Evolutionary conservation across 1,140 invertebrate species (phyloP), one percentile per base, ranked within the genome.

Genomic region (Vollenhovia emeryi): DNA sequence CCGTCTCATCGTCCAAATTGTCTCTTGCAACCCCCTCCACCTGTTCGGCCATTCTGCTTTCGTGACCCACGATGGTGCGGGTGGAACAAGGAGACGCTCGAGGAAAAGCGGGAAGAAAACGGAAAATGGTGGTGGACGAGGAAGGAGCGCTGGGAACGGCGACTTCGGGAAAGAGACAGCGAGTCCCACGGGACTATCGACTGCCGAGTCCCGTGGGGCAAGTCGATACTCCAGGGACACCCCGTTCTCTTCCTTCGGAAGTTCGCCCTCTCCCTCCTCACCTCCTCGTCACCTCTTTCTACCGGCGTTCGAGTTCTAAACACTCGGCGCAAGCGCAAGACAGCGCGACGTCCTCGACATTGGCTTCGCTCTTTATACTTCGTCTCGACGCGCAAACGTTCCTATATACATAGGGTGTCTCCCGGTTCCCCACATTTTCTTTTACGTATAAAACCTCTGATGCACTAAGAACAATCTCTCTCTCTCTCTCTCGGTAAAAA

Each of bases 171-270:
- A 89, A 89, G 91, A 92, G 90, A 92, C 57, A 78, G 85, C 79
- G 92, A 93, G 93, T 94, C 94, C 93, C 94, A 88, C 91, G 93
- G 94, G 94, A 94, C 94, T 95, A 95, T 95, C 93, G 94, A 94
- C 94, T 95, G 92, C 92, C 90, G 92, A 93, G 94, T 94, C 94
- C 93, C 94, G 94, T 91, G 94, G 93, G 94, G 93, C 93, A 91
- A 94, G 94, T 95, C 94, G 94, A 95, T 95, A 95, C 93, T 94
- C 94, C 93, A 90, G 91, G 92, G 94, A 93, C 93, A 94, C 91
- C 88, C 79, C 71, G 62, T 92, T 87, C 86, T 89, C 85, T 62
- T 88, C 79, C 86, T 87, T 90, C 60, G 45, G 71, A 87, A 84
- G 80, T 84, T 33, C 79, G 64, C 80, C 89, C 82, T 83, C 76